Conservation (phyloP, 2,113 vertebrate species). For the Cinclus cinclus region DNA sequence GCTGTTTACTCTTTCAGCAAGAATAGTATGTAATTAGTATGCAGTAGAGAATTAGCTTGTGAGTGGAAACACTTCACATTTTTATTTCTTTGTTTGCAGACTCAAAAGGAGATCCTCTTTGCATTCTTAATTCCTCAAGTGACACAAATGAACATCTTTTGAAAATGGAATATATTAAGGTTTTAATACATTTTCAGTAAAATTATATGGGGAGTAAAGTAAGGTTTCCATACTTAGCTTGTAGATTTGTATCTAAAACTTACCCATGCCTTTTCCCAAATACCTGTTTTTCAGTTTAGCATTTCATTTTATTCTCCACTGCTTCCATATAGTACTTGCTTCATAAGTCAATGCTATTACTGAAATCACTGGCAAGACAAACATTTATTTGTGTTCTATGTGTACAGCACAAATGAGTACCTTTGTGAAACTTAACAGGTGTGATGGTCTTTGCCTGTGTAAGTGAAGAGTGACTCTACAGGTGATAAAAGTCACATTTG, state of each 20-base stretch:
- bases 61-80: not conserved
- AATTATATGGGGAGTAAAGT: not conserved
- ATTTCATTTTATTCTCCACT: not conserved
- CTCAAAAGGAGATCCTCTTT: constrained; percentile 77
- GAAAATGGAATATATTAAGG: constrained; percentile 90
- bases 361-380: not conserved
- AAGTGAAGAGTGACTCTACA: not conserved
- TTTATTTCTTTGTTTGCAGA: constrained; percentile 72
- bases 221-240: not conserved
- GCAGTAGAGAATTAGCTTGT: not conserved
- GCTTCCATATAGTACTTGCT: not conserved
- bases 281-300: not conserved
- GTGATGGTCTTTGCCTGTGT: not conserved
- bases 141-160: constrained; percentile 84
- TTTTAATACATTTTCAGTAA: constrained; percentile 52
- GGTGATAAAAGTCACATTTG: not conserved
- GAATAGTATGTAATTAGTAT: not conserved
- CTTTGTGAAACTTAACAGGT: not conserved
- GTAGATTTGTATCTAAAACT: not conserved
- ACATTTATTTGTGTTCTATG: not conserved
- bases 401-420: not conserved
- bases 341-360: not conserved
- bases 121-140: constrained; percentile 85
- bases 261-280: not conserved
- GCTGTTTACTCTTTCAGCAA: not conserved